Evolutionary conservation across 2,888 invertebrate genomes (phyloP).

Genomic region (Polia nebulosa): DNA sequence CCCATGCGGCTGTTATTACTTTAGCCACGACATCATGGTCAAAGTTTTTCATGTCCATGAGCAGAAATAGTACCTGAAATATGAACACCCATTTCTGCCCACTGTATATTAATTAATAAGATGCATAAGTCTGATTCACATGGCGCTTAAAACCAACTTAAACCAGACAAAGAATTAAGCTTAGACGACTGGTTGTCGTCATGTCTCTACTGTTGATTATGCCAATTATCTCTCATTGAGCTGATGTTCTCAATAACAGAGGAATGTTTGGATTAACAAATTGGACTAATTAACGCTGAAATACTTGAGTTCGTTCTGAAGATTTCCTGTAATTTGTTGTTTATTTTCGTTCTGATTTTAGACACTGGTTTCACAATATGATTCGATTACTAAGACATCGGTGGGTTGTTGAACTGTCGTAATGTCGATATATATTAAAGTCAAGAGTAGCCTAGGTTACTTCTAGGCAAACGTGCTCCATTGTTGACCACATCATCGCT

Average conservation of each 20-base stretch:
- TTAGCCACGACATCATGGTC: too few species aligned
- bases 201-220: constrained; percentile 67
- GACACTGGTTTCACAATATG: not conserved
- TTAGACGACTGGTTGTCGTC: constrained; percentile 31
- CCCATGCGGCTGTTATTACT: too few species aligned
- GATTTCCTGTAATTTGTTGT: constrained; percentile 45
- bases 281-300: constrained; percentile 57
- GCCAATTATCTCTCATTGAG: constrained; percentile 72
- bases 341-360: constrained; percentile 43
- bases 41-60: too few species aligned
- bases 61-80: too few species aligned
- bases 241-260: constrained; percentile 65
- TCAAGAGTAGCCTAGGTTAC: too few species aligned
- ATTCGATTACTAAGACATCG: not conserved
- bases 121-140: constrained; percentile 14
- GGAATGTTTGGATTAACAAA: constrained; percentile 64
- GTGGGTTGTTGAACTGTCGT: not conserved
- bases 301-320: constrained; percentile 33
- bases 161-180: constrained; percentile 28
- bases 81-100: too few species aligned
- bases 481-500: too few species aligned
- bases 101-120: not conserved
- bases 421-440: too few species aligned
- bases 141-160: constrained; percentile 13
- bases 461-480: too few species aligned